Evolutionary conservation across 2,888 invertebrate species (phyloP).

Genomic region (Heliconius aoede): DNA sequence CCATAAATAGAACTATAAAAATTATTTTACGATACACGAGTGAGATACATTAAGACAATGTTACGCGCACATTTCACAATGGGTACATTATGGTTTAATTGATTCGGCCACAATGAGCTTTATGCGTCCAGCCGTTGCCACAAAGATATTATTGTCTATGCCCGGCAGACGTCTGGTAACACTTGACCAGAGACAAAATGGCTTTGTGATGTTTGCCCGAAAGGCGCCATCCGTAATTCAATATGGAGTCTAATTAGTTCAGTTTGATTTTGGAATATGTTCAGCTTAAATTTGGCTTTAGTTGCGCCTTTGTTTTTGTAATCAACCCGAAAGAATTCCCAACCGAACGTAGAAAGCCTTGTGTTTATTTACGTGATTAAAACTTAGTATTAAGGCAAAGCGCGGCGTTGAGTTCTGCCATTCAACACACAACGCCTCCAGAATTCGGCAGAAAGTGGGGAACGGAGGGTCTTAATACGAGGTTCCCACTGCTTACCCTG

Average conservation of each 20-base stretch:
- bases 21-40: slow-evolving; percentile 78
- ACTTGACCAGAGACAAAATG: slow-evolving; percentile 83
- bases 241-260: slow-evolving; percentile 63
- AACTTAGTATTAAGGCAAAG: not conserved
- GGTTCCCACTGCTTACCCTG: no score
- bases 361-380: not conserved
- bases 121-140: slow-evolving; percentile 68
- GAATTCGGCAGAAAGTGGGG: no score
- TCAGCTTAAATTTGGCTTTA: slow-evolving; percentile 42
- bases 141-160: slow-evolving; percentile 81
- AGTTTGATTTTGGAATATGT: slow-evolving; percentile 56
- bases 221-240: slow-evolving; percentile 81
- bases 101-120: slow-evolving; percentile 80
- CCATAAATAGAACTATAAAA: slow-evolving; percentile 82
- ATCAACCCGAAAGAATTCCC: not conserved
- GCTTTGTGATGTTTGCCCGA: slow-evolving; percentile 76
- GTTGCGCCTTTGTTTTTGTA: not conserved
- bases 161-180: slow-evolving; percentile 79
- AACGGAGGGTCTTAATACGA: no score
- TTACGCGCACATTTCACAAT: slow-evolving; percentile 77
- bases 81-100: slow-evolving; percentile 81
- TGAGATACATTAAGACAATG: slow-evolving; percentile 82
- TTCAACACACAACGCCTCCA: no score
- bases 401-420: no score
- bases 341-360: not conserved